Base-by-base conservation (phyloP, 2,797 vertebrate species). In the Prunella strophiata region DNA sequence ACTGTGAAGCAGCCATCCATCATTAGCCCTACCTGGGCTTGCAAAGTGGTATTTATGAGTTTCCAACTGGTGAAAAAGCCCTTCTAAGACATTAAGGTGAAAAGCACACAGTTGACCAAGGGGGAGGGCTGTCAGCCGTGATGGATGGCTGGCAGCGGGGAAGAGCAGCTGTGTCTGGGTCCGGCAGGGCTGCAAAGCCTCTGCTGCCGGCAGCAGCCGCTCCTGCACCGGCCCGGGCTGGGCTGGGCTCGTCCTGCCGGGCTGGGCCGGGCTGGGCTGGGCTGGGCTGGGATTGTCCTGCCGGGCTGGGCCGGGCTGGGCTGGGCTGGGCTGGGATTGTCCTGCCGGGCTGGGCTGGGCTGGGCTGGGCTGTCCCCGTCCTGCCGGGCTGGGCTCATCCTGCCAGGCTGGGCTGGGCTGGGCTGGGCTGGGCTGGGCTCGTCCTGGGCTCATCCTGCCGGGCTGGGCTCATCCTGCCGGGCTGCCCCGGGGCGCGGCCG, bases 11-110 rank as follows among this genome's bases (percentile, higher is more conserved):
- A 79, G 83, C 93, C 94, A 96, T 96, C 91, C 81, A 92, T 97
- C 96, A 96, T 94, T 43, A 91, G 87, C 88, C 79, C 95, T 89
- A 85, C 93, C 88, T 72, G 92, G 68, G 92, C 93, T 93, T 34
- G 48, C 95, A 89, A 85, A 96, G 93, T 71, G 88, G 91, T 88
- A 80, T 96, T 97, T 93, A 80, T 73, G 93, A 62, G 86, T 77
- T 92, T 94, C 89, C 93, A 83, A 75, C 67, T 2, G 58, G 91
- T 34, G 52, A 70, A 82, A 93, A 94, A 94, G 65, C 92, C 74
- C 87, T 93, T 90, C 74, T 85, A 88, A 95, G 91, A 50, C 90
- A 94, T 96, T 91, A 92, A 95, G 95, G 95, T 97, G 96, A 94
- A 73, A 93, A 78, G 89, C 93, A 50, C 13, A 21, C 32, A 55